Evolutionary conservation across 1,140 invertebrate species (phyloP), one percentile per base, ranked within the genome.

Genomic region (Aphis gossypii): DNA sequence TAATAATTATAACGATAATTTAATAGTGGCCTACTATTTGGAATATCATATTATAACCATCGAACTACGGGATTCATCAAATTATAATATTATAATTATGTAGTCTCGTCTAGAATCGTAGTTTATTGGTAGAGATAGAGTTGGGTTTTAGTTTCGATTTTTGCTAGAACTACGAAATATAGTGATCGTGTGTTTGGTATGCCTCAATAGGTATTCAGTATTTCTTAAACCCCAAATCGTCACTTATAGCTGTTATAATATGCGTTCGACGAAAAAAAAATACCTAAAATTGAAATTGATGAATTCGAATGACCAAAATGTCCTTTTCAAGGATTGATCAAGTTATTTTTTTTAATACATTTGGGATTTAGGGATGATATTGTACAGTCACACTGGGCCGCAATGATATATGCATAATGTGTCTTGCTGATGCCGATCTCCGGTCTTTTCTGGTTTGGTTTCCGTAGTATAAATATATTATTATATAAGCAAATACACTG

Each of bases 251-350:
- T 68, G 0, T 68, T 68, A n/a, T 68, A 51, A 68, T 68, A 68
- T 68, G 60, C 60, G 30, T 68, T 68, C 60, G 11, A 68, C n/a
- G 0, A 18, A 68, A 68, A 60, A 41, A 46, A 41, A 44, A 44
- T 41, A 44, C 14, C 41, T 11, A 18, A 86, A 86, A 86, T 86
- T 86, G 83, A 86, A 86, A 86, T 86, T 86, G 83, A 44, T 86
- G 41, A 41, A 44, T 86, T 84, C 38, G 82, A 38, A 44, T 41
- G 41, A 18, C 83, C 23, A 23, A 86, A 84, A 86, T 30, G 23
- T 44, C 8, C 41, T 25, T 25, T 41, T n/a, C n/a, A n/a, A 3
- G 83, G 3, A n/a, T 23, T 25, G 38, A 23, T 23, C 41, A 30
- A 86, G 60, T n/a, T 68, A 86, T 86, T 25, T 44, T 44, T 25